Base-by-base conservation (phyloP, 1,140 invertebrate genomes). In the Halictus rubicundus region DNA sequence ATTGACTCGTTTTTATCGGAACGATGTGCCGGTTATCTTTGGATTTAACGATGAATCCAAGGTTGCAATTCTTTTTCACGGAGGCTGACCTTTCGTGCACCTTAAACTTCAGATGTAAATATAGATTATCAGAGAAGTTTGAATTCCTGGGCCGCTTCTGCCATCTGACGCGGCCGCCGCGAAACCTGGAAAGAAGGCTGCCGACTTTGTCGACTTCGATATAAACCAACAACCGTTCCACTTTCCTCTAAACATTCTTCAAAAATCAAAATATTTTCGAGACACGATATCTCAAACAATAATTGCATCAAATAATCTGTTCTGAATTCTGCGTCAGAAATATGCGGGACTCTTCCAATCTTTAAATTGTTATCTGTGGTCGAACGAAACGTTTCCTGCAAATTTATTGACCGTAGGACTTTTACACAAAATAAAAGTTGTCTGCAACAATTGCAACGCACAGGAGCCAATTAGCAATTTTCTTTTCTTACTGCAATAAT, bases 151-250 rank as follows among this genome's bases (percentile, higher is more conserved):
- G 37, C 68, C 77, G 68, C 80, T 80, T 57, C 59, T 74, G 87
- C 87, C 87, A 88, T 88, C 87, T 88, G 71, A 63, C 86, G 86
- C 61, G 66, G 72, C 21, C 19, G 84, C 16, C 10, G 25, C 27
- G 81, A 85, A 88, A 69, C 77, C 37, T 65, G 81, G 73, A 59
- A 75, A 52, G 23, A 21, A 78, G 23, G 64, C 42, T 61, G 25
- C 27, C 60, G 57, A 60, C 60, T 61, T 78, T 63, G 75, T 75
- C 37, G 78, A 74, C 63, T n/a, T 19, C 49, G 16, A 19, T 61
- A 4, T 39, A 46, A 27, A 19, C 32, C 16, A 10, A n/a, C 16
- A 12, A 16, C 21, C 39, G 39, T 46, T 23, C 14, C n/a, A 25
- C 12, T 65, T 46, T 9, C 7, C 39, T 42, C 10, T 42, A 42